A percentile compares a stretch with the other conserved stretches of the same genome.
phyloP scores from a whole-genome alignment of 2,888 invertebrate species.

The Mayetiola destructor region DNA sequence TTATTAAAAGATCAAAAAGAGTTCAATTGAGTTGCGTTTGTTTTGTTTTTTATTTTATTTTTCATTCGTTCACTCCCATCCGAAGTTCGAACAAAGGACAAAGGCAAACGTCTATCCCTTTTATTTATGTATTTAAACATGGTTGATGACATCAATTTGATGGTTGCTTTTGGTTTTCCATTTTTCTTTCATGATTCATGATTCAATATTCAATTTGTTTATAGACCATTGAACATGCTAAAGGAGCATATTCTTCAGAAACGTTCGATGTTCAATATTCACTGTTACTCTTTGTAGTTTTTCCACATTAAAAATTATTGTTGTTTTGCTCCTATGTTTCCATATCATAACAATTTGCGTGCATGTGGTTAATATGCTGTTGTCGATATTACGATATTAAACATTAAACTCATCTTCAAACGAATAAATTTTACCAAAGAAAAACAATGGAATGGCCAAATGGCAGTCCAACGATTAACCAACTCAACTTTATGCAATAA shows the following conservation, averaged over 20 bases:
- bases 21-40: too few species aligned
- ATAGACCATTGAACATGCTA: slow-evolving; percentile 8
- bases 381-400: background rate
- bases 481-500: slow-evolving; percentile 1
- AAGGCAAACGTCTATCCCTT: too few species aligned
- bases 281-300: background rate
- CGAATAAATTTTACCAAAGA: background rate
- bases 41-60: too few species aligned
- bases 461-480: background rate
- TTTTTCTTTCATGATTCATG: too few species aligned
- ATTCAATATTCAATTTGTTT: slow-evolving; percentile 9
- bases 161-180: too few species aligned
- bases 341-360: background rate
- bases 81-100: too few species aligned
- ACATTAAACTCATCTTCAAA: background rate
- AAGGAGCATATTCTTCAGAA: background rate
- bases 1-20: too few species aligned
- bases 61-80: too few species aligned
- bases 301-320: too few species aligned
- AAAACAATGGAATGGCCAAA: background rate
- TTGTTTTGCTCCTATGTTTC: background rate
- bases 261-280: background rate
- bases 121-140: too few species aligned
- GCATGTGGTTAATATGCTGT: background rate
- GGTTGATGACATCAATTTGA: too few species aligned